Conservation (phyloP, 2,797 vertebrate species). For the Falco concolor region DNA sequence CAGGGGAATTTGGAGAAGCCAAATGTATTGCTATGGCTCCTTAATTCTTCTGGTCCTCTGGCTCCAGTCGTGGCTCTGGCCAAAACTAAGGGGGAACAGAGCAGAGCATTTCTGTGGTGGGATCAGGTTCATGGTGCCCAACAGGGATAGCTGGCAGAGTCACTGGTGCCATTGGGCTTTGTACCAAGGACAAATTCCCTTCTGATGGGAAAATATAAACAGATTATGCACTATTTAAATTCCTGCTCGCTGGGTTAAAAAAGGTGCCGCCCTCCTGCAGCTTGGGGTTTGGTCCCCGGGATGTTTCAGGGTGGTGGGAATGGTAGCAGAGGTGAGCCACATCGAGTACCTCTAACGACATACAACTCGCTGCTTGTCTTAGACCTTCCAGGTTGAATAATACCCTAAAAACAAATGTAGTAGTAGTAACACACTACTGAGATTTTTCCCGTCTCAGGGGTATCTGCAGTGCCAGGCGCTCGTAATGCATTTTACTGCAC, state of each 20-base stretch:
- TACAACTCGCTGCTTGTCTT: not conserved
- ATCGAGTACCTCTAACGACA: accelerated
- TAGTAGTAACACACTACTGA: not conserved
- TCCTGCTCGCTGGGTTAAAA: not conserved
- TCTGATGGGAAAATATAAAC: not conserved
- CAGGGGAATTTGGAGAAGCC: not conserved
- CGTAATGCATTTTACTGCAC: not conserved
- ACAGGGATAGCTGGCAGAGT: not conserved
- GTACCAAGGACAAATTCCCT: not conserved
- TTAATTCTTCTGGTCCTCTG: not conserved
- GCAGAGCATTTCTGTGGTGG: not conserved
- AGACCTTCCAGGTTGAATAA: not conserved
- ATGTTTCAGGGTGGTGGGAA: not conserved
- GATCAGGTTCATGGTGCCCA: not conserved
- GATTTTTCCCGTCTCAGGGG: not conserved
- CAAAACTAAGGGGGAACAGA: not conserved
- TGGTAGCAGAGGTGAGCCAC: not conserved
- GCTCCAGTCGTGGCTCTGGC: not conserved
- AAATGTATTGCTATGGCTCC: not conserved
- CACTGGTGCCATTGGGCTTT: not conserved
- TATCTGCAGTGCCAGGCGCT: not conserved
- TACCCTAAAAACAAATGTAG: not conserved
- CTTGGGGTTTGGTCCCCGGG: not conserved
- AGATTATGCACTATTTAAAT: not conserved
- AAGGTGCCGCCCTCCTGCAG: not conserved